Evolutionary conservation across 2,113 vertebrate species (phyloP).

Genomic region (Python bivittatus): DNA sequence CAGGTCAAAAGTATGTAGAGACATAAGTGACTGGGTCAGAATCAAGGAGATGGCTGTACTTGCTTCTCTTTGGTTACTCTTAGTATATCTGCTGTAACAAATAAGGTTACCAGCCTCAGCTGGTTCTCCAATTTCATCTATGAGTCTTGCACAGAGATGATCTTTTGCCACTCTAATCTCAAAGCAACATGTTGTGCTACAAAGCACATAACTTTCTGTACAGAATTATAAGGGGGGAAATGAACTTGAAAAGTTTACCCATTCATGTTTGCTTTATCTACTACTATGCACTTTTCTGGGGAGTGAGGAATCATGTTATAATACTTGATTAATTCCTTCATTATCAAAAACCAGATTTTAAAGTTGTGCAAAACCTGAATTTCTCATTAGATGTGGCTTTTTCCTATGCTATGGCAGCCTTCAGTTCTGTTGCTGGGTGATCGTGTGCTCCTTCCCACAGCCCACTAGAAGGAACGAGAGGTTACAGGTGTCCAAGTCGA

Average conservation of each 20-base stretch:
- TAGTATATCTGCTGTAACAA: not conserved
- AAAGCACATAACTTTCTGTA: not conserved
- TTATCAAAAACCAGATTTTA: not conserved
- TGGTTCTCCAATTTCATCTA: not conserved
- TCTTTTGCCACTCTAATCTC: not conserved
- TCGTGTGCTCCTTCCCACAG: not conserved
- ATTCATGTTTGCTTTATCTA: not conserved
- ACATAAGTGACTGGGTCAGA: not conserved
- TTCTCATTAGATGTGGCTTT: not conserved
- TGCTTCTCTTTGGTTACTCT: not conserved
- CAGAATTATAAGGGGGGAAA: not conserved
- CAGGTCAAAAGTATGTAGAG: not conserved
- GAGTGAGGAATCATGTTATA: slow-evolving; percentile 3
- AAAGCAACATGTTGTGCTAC: not conserved
- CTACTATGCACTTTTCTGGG: not conserved
- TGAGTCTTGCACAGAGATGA: not conserved
- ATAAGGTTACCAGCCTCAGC: not conserved
- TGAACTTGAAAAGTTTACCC: not conserved
- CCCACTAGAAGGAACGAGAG: slow-evolving; percentile 80
- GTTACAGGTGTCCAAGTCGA: slow-evolving; percentile 79
- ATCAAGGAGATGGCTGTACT: not conserved
- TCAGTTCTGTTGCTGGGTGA: slow-evolving; percentile 18
- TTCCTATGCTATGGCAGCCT: slow-evolving; percentile 11
- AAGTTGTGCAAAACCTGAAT: slow-evolving; percentile 17
- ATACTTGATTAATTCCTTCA: not conserved